Base-by-base conservation (phyloP, 2,888 invertebrate genomes). In the Diaphora mendica region DNA sequence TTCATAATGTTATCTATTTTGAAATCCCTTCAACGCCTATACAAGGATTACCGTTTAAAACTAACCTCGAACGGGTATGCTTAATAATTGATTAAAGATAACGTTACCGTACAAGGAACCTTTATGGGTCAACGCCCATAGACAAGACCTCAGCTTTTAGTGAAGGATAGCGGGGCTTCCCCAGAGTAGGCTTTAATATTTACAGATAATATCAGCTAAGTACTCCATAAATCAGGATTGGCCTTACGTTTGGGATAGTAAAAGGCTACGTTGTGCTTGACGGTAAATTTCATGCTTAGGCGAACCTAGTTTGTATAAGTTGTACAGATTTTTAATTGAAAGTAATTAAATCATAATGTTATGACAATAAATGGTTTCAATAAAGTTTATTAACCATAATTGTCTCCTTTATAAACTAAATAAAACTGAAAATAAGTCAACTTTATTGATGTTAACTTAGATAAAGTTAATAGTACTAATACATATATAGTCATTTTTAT, bases 31-130 rank as follows among this genome's bases (percentile, higher is more conserved):
- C 11, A 64, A 33, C 42, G 1, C 68, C 33, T n/a, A 51, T 51
- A 26, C 20, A 68, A 62, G 72, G 64, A 59, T 59, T 68, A 26
- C 0, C 30, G 23, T 65, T 55, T 64, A 64, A 68, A 48, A 64
- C 67, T 35, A 33, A 64, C 68, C 26, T 71, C 72, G 71, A 74
- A 83, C 84, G 79, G 73, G 77, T 68, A 59, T 33, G 68, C 77
- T 74, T 74, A 83, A 77, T 77, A 78, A 75, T 73, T 77, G 84
- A 82, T 82, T 77, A 69, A 77, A 82, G 82, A 82, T 84, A 84
- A 82, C 70, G 71, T 65, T 79, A 68, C 64, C 79, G 66, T 69
- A 73, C 73, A 73, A 71, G 48, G 67, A 82, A 75, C 77, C 82
- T 77, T 82, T 75, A 69, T 66, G 72, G 82, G 75, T 74, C 82